Percentiles rank a stretch among this genome's conserved stretches.
phyloP scores from a whole-genome alignment of 1,140 invertebrate genomes.

The Drosophila funebris region DNA sequence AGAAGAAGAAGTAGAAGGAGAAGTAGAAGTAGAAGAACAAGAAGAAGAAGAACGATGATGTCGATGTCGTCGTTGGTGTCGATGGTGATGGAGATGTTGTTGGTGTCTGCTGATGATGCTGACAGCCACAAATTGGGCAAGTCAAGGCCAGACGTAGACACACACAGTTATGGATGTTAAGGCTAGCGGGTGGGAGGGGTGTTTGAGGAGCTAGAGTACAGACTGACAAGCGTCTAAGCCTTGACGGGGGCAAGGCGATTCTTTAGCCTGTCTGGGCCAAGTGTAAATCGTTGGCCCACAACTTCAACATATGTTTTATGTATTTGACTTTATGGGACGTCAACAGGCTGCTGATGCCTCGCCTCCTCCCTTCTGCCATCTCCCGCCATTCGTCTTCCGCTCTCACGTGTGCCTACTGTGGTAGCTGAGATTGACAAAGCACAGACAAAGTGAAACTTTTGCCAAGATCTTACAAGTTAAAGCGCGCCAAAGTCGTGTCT shows the following conservation, averaged over 20 bases:
- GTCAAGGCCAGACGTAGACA: slow-evolving; percentile 17
- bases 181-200: slow-evolving; percentile 10
- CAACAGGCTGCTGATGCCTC: slow-evolving; percentile 27
- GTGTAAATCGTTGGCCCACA: slow-evolving; percentile 47
- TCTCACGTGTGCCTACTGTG: neutral
- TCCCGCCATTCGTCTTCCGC: neutral
- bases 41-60: slow-evolving; percentile 39
- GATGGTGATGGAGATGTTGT: slow-evolving; percentile 4
- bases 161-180: too few species aligned
- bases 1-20: neutral
- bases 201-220: neutral
- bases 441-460: slow-evolving; percentile 15
- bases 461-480: slow-evolving; percentile 12
- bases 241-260: slow-evolving; percentile 15
- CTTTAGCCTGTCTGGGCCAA: slow-evolving; percentile 34
- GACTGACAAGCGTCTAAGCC: slow-evolving; percentile 30
- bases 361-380: neutral
- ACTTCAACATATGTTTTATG: slow-evolving; percentile 47
- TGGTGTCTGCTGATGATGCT: slow-evolving; percentile 42
- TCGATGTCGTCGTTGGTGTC: slow-evolving; percentile 14
- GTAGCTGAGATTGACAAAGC: slow-evolving; percentile 11
- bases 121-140: slow-evolving; percentile 69
- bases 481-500: neutral
- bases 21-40: neutral
- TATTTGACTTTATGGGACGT: slow-evolving; percentile 44